These are phyloP conservation scores for Axis porcinus DNA, from an alignment of 2,113 vertebrate species.

Conservation along the genomic window DNA sequence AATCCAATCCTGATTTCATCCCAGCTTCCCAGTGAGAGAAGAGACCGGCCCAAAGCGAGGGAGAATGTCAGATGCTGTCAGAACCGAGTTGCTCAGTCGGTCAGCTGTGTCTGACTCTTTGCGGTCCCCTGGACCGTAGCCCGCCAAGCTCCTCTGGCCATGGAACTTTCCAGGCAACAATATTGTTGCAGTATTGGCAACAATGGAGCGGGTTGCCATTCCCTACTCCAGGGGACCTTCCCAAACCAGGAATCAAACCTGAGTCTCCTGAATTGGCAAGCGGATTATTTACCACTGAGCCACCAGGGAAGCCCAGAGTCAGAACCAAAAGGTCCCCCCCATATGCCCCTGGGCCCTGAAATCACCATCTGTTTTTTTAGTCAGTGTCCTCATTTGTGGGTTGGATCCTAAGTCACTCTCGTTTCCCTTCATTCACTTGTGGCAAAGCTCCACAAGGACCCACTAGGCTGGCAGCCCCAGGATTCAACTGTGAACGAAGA, in stretches of 20 bases:
- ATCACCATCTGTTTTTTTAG: background rate
- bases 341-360: background rate
- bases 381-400: background rate
- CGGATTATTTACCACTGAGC: background rate
- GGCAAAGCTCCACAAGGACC: background rate
- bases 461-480: background rate
- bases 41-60: background rate
- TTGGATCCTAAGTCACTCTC: background rate
- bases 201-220: background rate
- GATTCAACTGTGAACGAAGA: background rate
- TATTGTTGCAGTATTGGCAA: too few species aligned
- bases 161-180: background rate
- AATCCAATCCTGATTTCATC: background rate
- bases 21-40: background rate
- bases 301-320: background rate
- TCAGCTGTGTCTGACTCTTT: background rate
- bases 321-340: background rate
- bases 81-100: background rate
- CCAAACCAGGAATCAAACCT: background rate
- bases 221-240: background rate
- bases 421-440: background rate
- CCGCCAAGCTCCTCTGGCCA: background rate
- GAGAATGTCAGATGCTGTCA: background rate
- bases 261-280: background rate
- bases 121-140: background rate